phyloP scores from a whole-genome alignment of 2,888 invertebrate species.

The Phytoseiulus persimilis region DNA sequence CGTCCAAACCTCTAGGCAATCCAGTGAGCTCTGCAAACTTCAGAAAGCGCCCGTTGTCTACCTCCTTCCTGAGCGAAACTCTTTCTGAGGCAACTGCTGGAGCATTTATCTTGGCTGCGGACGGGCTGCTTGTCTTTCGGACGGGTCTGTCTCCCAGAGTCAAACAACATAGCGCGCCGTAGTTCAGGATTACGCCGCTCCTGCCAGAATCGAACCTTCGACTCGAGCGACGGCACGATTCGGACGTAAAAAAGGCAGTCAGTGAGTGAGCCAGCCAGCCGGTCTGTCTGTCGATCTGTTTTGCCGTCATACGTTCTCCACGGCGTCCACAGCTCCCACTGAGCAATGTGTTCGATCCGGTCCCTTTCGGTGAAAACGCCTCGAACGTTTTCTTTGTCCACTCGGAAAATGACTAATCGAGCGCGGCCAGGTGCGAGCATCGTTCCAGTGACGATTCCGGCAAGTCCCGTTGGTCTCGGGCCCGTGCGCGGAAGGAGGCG shows the following conservation, averaged over 20 bases:
- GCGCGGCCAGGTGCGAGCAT: no score
- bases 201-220: background rate
- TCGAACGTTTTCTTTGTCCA: background rate
- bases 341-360: no score
- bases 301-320: background rate
- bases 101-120: background rate
- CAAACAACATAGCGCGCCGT: background rate
- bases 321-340: background rate
- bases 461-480: no score
- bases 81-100: background rate
- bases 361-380: background rate
- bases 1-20: no score
- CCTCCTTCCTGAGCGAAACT: background rate
- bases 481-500: no score
- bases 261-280: background rate
- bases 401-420: no score
- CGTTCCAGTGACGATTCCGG: no score
- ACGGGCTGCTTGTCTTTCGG: background rate
- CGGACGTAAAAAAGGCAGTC: background rate
- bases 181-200: constrained; percentile 5
- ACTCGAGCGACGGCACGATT: background rate
- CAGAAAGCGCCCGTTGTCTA: background rate
- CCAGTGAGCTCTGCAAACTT: no score
- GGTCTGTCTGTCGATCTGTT: background rate
- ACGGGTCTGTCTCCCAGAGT: background rate